Evolutionary conservation across 2,888 invertebrate genomes (phyloP), one percentile per base, ranked within the genome.

Genomic region (Chrysina gloriosa): DNA sequence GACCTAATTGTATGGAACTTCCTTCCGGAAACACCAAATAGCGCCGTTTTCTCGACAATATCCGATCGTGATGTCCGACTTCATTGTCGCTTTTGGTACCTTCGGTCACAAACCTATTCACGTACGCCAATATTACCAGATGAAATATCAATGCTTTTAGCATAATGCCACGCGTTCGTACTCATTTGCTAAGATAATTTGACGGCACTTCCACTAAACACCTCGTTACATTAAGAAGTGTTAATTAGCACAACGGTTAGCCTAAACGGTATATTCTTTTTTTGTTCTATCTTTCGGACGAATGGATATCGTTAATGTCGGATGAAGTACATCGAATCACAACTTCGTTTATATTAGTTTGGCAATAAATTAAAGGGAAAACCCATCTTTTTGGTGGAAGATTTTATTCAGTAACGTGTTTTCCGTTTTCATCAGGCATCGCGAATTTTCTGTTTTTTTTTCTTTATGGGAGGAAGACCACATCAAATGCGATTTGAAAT

Each of bases 1-100:
- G 11, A 83, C 83, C 82, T 69, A 83, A 71, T 76, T 83, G 83
- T 65, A 86, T 81, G 36, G 84, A 81, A 72, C 83, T 85, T 52
- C 84, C 84, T 69, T 82, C 83, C 6, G 85, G 84, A 76, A 85
- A 83, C 34, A 77, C 72, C 27, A 85, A 75, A 42, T 79, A 80
- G 67, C 84, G 72, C 70, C 78, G 80, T 65, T 77, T 80, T 69
- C 84, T 77, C 34, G 79, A 78, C 67, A 82, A 74, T 72, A 77
- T 21, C 36, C 31, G 31, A 0, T 58, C 66, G 3, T 58, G 21
- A 6, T 25, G 11, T 6, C 14, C 25, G 3, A 11, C 6, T n/a
- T 25, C 14, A 11, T 25, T 11, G 16, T 42, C 14, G 14, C 5
- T n/a, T n/a, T n/a, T 23, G 2, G 25, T 14, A 58, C 27, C 11